phyloP scores from a whole-genome alignment of 2,113 vertebrate genomes.

The Seriola dumerili region DNA sequence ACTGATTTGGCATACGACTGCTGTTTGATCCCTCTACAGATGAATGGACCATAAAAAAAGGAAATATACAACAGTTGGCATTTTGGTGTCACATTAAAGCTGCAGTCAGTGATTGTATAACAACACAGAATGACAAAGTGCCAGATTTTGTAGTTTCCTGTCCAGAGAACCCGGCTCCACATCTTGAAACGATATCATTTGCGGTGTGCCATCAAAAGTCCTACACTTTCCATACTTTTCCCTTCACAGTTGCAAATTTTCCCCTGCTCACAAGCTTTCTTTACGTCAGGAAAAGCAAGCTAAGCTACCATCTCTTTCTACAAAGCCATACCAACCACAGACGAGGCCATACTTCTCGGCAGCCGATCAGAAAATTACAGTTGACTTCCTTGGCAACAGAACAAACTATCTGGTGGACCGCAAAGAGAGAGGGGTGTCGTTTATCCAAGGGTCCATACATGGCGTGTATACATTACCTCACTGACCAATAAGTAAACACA shows the following conservation, averaged over 20 bases:
- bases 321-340: constrained; percentile 75
- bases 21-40: constrained; percentile 65
- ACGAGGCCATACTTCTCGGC: constrained; percentile 74
- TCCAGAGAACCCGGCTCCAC: constrained; percentile 66
- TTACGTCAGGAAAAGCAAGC: constrained; percentile 72
- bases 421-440: constrained; percentile 68
- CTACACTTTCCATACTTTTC: constrained; percentile 79
- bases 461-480: constrained; percentile 72
- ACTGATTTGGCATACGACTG: constrained; percentile 46
- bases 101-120: constrained; percentile 60
- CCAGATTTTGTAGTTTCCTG: constrained; percentile 73
- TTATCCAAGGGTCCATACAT: constrained; percentile 60
- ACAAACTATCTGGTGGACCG: constrained; percentile 71
- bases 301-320: constrained; percentile 73
- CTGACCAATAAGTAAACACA: constrained; percentile 67
- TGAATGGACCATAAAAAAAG: constrained; percentile 54
- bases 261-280: constrained; percentile 67
- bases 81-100: constrained; percentile 49
- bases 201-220: constrained; percentile 77
- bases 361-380: constrained; percentile 80
- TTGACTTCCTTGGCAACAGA: constrained; percentile 80
- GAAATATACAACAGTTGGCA: constrained; percentile 62
- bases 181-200: constrained; percentile 83
- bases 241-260: constrained; percentile 73
- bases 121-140: constrained; percentile 67